Percentiles rank a stretch among this genome's conserved stretches.
Conservation (phyloP, 2,888 invertebrate species). For the Sycophila texana region DNA sequence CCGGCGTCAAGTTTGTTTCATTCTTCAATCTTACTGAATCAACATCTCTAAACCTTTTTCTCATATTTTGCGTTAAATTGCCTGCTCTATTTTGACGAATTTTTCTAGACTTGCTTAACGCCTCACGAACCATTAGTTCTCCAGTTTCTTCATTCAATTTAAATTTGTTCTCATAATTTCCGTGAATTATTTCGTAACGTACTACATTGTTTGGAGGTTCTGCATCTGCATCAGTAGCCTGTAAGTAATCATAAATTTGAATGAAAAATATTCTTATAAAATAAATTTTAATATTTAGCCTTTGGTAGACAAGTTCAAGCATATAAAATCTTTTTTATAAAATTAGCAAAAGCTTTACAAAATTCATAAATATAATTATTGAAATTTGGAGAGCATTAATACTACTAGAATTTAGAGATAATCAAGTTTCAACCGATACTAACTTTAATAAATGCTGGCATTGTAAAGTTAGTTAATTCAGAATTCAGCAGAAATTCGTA, state of each 20-base stretch:
- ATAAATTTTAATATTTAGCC: too few relatives aligned
- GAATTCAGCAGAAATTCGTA: slow-evolving; percentile 89
- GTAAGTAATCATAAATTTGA: slow-evolving; percentile 33
- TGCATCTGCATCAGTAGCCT: slow-evolving; percentile 89
- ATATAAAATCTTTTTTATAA: too few relatives aligned
- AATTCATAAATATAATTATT: too few relatives aligned
- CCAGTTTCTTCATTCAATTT: slow-evolving; percentile 86
- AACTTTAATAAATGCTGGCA: slow-evolving; percentile 85
- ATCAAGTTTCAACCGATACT: too few relatives aligned
- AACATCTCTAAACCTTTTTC: slow-evolving; percentile 20
- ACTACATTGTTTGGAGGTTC: slow-evolving; percentile 91
- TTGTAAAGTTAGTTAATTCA: slow-evolving; percentile 85
- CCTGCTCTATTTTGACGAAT: slow-evolving; percentile 11
- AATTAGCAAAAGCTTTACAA: too few relatives aligned
- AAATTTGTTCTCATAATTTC: slow-evolving; percentile 86
- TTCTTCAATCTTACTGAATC: slow-evolving; percentile 34
- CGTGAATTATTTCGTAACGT: slow-evolving; percentile 88
- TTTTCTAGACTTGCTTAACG: slow-evolving; percentile 38
- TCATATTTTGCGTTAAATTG: slow-evolving; percentile 12
- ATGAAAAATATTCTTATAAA: background rate
- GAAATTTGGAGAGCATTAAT: too few relatives aligned
- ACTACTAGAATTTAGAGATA: too few relatives aligned
- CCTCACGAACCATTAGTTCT: slow-evolving; percentile 79
- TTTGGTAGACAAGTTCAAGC: too few relatives aligned
- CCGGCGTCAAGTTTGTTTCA: slow-evolving; percentile 22